Base-by-base conservation (phyloP, 1,140 invertebrate species). In the Coenobita brevimanus region DNA sequence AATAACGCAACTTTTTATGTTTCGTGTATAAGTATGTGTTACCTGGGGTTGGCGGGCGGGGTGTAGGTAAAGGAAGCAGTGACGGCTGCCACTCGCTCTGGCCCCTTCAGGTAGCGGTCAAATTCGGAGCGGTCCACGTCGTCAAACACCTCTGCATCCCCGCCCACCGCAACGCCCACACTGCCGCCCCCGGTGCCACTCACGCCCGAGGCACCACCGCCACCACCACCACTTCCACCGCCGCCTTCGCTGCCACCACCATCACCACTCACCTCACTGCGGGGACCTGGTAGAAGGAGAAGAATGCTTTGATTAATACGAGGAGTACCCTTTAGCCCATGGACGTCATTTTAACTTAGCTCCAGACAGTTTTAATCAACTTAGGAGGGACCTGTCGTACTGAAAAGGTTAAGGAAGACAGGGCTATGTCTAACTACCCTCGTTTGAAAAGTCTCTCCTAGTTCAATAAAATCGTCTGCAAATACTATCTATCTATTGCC, bases 91-190 rank as follows among this genome's bases (percentile, higher is more conserved):
- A 84, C 81, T n/a, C 88, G 71, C 27, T 89, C 88, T 3, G 88
- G 81, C 0, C 91, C 91, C 64, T 91, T 91, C 64, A 91, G 81
- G 71, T 91, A 91, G 8, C 90, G 89, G 80, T 91, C 91, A 71
- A 91, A 91, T 76, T 91, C 91, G 17, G 88, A 89, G n/a, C 91
- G 88, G 38, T 91, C 91, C 6, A 91, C 89, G 82, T 91, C 91
- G 8, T 90, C 90, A 24, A 91, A 84, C 46, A 89, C 69, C 79
- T 91, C 90, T 1, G 69, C 83, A 13, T 89, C 90, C n/a, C 89
- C 75, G 41, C 76, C 60, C n/a, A 82, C 80, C 3, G 76, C 83
- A n/a, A 83, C 50, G 76, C 57, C 67, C 6, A 41, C 17, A 54
- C 24, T 46, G 64, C 15, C 24, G 71, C 64, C 27, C 36, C 2